Percentiles rank a stretch among this genome's conserved stretches.
These are phyloP conservation scores for Seriola aureovittata DNA, from an alignment of 2,113 vertebrate genomes.

Conservation along the genomic window DNA sequence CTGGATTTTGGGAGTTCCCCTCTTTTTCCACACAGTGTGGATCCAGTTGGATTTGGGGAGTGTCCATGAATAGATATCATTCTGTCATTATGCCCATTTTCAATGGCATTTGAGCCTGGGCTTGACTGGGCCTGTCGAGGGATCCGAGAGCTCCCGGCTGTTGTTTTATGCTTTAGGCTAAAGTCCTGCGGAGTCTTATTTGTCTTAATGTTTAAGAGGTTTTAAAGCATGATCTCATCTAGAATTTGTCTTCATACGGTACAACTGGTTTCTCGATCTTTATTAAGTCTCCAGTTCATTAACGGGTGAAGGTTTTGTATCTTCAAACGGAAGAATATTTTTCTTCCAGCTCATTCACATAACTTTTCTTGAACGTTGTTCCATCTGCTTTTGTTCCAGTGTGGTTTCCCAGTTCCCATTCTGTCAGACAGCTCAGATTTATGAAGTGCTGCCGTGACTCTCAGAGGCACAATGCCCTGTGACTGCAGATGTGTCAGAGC, in stretches of 20 bases:
- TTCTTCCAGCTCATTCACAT: neutral
- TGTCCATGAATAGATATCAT: neutral
- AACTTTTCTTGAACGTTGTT: neutral
- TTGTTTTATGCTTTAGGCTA: neutral
- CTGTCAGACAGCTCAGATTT: conserved; percentile 27
- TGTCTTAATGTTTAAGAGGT: neutral
- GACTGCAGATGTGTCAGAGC: conserved; percentile 42
- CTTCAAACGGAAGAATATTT: neutral
- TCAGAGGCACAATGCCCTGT: conserved; percentile 6
- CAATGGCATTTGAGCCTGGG: neutral
- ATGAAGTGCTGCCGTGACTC: conserved; percentile 20
- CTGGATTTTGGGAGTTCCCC: conserved; percentile 19
- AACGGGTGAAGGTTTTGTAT: neutral
- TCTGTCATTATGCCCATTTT: conserved; percentile 39
- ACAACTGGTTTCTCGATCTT: neutral
- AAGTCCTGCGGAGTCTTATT: neutral
- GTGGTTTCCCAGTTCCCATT: neutral
- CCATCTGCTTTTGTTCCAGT: conserved; percentile 5
- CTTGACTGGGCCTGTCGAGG: conserved; percentile 19
- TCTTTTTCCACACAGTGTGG: neutral
- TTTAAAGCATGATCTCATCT: neutral
- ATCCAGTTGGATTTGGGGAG: conserved; percentile 2
- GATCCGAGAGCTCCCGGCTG: conserved; percentile 1
- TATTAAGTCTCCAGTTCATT: neutral
- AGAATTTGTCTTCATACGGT: neutral